Base-by-base conservation (phyloP, 2,888 invertebrate species). In the Zaprionus bogoriensis region DNA sequence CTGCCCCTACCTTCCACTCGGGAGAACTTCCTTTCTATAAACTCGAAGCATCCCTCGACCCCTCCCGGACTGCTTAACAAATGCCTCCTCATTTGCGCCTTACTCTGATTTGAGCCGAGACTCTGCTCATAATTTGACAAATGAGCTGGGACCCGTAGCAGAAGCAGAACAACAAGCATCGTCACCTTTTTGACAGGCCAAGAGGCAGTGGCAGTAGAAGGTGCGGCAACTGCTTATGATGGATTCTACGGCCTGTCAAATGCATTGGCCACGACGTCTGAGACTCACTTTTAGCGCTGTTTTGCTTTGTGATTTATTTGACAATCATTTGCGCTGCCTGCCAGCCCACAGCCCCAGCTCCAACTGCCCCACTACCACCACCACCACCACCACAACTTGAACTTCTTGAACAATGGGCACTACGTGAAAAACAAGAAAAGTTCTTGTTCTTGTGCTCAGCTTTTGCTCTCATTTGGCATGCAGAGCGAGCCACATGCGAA, bases 31-130 rank as follows among this genome's bases (percentile, higher is more conserved):
- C n/a, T n/a, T n/a, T n/a, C n/a, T n/a, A n/a, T n/a, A n/a, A n/a
- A n/a, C n/a, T n/a, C n/a, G n/a, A n/a, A n/a, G n/a, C n/a, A n/a
- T n/a, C n/a, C 5, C 14, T 4, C 32, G 4, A 5, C 45, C n/a
- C 6, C 38, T 42, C 4, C 48, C 42, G n/a, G 2, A 25, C 20
- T 36, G 52, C 54, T 47, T 60, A 72, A 67, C 63, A 79, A 80
- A 80, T 85, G 82, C 65, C 50, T 67, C 50, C 85, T 83, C 80
- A 85, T 81, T 81, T 81, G 76, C 79, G 79, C 76, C 83, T 68
- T 20, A 58, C 65, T 59, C 72, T 82, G 85, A 78, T 85, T 84
- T 82, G 64, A 60, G 63, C 66, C 61, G 55, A 65, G 54, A 47
- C 59, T 51, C 32, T 36, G 32, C 58, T 65, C 75, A 77, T 77